Evolutionary conservation across 2,797 vertebrate genomes (phyloP), one percentile per base, ranked within the genome.

Genomic region (Tauraco hartlaubi): DNA sequence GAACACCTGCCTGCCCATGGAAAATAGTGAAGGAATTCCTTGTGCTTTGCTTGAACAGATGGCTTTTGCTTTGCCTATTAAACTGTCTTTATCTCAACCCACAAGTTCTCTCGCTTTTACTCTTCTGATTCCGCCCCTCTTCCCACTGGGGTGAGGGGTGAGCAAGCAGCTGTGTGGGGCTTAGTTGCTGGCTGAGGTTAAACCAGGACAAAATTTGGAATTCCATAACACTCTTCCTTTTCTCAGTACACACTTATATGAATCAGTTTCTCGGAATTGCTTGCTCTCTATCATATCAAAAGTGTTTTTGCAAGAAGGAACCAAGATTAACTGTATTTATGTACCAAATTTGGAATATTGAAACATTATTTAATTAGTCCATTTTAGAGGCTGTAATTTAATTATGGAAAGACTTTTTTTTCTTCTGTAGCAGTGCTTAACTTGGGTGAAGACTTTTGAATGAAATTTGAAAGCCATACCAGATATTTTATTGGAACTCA

Each of bases 231-330:
- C 13, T 64, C 5, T 11, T 61, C 9, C 23, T 81, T 58, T n/a
- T 55, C 43, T 73, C 41, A 43, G 37, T 15, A 9, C 3, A 9
- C 4, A 2, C 11, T n/a, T 0, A 0, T 41, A 14, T 33, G 17
- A 69, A 46, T 52, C 17, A 26, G 14, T 41, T 41, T 41, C 39
- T 85, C 72, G 51, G 52, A 85, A 39, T 8, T 85, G 3, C 23
- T 76, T 66, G 17, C 2, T 75, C 20, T 49, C 46, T n/a, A 10
- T 17, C 11, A 5, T 7, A 29, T 4, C 17, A 41, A 23, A 22
- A 2, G 2, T n/a, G 4, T 3, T 61, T 61, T 54, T 66, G 5
- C 12, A 11, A 19, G 83, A 79, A 59, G 2, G 22, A 71, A 64
- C 15, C 5, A 23, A 74, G 9, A 11, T 11, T 51, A 52, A 12